phyloP scores from a whole-genome alignment of 2,888 invertebrate genomes.

The Cheilosia grossa region DNA sequence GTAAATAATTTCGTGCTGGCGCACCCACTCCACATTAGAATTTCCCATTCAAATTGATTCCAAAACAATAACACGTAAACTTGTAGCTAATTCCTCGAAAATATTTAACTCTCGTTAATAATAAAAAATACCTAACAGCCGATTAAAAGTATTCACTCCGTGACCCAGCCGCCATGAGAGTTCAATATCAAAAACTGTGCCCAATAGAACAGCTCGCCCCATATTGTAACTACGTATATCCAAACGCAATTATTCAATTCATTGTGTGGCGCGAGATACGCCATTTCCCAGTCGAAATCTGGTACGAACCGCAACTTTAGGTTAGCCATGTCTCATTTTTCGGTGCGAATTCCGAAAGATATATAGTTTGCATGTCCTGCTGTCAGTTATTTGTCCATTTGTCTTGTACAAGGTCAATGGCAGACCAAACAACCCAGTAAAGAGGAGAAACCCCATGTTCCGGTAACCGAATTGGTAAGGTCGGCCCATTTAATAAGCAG shows the following conservation, averaged over 20 bases:
- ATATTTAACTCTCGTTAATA: neutral
- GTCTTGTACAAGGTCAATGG: conserved; percentile 47
- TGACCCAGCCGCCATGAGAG: conserved; percentile 18
- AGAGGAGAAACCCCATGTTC: neutral
- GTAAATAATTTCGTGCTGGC: no score
- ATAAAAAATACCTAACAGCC: neutral
- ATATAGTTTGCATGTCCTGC: conserved; percentile 52
- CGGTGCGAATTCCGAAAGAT: conserved; percentile 7
- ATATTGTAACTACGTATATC: neutral
- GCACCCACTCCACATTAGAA: neutral
- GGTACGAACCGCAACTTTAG: neutral
- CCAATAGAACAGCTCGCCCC: neutral
- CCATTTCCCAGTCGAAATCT: neutral
- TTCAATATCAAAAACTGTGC: conserved; percentile 1
- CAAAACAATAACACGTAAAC: neutral
- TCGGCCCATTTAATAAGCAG: conserved; percentile 9
- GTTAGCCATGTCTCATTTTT: neutral
- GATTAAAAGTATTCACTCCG: conserved; percentile 7
- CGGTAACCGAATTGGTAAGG: conserved; percentile 27
- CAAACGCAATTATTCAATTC: conserved; percentile 10
- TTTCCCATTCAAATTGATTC: neutral
- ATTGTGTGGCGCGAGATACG: neutral
- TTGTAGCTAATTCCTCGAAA: neutral
- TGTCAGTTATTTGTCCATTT: conserved; percentile 27
- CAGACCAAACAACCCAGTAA: neutral